phyloP scores from a whole-genome alignment of 2,113 vertebrate genomes.

The Neodontobutis hainanensis region DNA sequence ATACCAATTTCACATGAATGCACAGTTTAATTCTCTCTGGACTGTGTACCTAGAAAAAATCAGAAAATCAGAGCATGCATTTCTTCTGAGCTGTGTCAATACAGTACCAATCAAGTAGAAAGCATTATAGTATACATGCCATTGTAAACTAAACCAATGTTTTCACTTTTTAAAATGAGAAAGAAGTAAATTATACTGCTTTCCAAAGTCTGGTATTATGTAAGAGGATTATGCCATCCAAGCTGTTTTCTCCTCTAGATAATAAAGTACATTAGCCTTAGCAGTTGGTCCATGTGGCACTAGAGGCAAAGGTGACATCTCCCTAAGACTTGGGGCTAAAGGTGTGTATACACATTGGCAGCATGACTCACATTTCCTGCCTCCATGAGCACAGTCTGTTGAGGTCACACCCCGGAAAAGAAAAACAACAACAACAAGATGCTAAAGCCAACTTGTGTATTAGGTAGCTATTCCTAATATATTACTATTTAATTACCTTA shows the following conservation, averaged over 20 bases:
- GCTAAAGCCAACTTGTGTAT: slow-evolving; percentile 36
- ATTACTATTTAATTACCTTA: too few relatives aligned
- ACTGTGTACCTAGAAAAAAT: too few relatives aligned
- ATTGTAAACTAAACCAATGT: too few relatives aligned
- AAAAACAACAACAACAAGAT: slow-evolving; percentile 48
- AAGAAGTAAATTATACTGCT: too few relatives aligned
- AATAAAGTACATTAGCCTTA: slow-evolving; percentile 13
- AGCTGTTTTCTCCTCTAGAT: background rate
- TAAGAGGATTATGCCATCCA: background rate
- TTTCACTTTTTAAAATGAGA: too few relatives aligned
- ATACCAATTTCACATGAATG: too few relatives aligned
- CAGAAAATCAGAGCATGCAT: too few relatives aligned
- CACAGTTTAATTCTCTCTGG: too few relatives aligned
- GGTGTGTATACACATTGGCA: slow-evolving; percentile 58
- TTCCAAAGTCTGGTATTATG: background rate
- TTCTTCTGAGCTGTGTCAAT: too few relatives aligned
- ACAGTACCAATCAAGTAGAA: too few relatives aligned
- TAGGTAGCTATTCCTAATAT: too few relatives aligned
- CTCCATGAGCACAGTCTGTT: slow-evolving; percentile 61
- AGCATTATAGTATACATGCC: too few relatives aligned
- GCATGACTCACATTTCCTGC: slow-evolving; percentile 65
- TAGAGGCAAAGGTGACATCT: slow-evolving; percentile 59
- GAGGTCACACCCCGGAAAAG: slow-evolving; percentile 46
- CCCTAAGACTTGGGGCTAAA: slow-evolving; percentile 53
- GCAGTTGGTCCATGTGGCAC: slow-evolving; percentile 39